Base-by-base conservation (phyloP, 2,888 invertebrate genomes). In the Asteroscopus sphinx region DNA sequence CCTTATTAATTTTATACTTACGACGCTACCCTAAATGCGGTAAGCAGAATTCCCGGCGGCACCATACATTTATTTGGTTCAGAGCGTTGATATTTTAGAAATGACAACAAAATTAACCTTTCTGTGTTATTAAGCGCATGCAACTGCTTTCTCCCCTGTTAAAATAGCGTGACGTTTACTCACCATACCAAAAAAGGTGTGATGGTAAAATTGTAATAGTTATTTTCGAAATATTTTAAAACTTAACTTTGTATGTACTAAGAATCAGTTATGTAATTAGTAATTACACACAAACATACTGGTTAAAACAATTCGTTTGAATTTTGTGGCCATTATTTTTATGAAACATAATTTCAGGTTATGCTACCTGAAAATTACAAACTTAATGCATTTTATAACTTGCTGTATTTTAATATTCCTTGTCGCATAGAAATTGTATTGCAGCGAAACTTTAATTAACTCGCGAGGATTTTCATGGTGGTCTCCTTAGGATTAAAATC, bases 21-120 rank as follows among this genome's bases (percentile, higher is more conserved):
- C 2, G 3, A 21, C 21, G 6, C 32, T 28, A 62, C 35, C 44
- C 1, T n/a, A 15, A 32, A 47, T 37, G 21, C 16, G 30, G 39
- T 63, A 16, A 32, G 40, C 37, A 56, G 37, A 44, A 68, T 59
- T 59, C 71, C 71, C 71, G 11, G n/a, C 0, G 71, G 71, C 28
- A 30, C n/a, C 9, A 33, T 59, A 49, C 35, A 33, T 32, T 63
- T 44, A 48, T 52, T 57, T 37, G 48, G 44, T 53, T 54, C 39
- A 59, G 45, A 51, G 61, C 17, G 32, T n/a, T 76, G 63, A 55
- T 73, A 73, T 73, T 74, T 74, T 49, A 28, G 30, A 67, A 76
- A 76, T 67, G 67, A 76, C 63, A 67, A 61, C 58, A 58, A 73
- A 53, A 73, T 67, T 74, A 76, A 74, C 76, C 74, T 74, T 74